phyloP scores from a whole-genome alignment of 2,888 invertebrate genomes.

The Phanerotoma sp. region DNA sequence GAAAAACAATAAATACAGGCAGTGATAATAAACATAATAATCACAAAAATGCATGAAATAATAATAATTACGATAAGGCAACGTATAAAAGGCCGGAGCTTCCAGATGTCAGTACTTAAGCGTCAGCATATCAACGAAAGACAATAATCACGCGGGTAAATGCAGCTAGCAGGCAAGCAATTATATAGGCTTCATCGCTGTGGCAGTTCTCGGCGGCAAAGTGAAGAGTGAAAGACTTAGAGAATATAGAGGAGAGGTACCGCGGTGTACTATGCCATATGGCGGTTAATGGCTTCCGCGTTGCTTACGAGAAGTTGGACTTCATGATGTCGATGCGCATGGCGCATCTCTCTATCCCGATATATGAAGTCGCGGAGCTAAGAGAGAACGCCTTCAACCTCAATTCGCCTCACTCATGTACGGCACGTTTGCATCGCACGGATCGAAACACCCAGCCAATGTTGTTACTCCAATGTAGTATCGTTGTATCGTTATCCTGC shows the following conservation, averaged over 20 bases:
- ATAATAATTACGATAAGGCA: too few relatives aligned
- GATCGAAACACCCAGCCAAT: constrained; percentile 9
- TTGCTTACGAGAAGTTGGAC: constrained; percentile 31
- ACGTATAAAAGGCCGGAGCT: too few relatives aligned
- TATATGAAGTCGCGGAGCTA: constrained; percentile 2
- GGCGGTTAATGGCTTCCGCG: constrained; percentile 55
- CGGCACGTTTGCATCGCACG: constrained; percentile 3
- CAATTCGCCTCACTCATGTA: constrained; percentile 18
- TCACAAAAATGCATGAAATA: too few relatives aligned
- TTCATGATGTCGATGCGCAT: constrained; percentile 16
- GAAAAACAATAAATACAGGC: too few relatives aligned
- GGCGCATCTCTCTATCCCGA: constrained; percentile 1
- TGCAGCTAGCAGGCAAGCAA: neutral
- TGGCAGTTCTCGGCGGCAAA: neutral
- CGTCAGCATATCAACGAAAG: neutral
- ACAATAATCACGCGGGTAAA: neutral
- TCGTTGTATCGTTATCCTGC: constrained; percentile 23
- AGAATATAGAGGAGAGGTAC: constrained; percentile 2
- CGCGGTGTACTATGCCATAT: constrained; percentile 50
- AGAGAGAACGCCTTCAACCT: constrained; percentile 12
- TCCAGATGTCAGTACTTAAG: neutral
- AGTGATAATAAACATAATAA: too few relatives aligned
- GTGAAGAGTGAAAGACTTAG: neutral
- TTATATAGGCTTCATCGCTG: neutral
- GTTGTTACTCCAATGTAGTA: too few relatives aligned